Conservation (phyloP, 53 echinoderm and acorn worm species). For the Arbacia lixula region DNA sequence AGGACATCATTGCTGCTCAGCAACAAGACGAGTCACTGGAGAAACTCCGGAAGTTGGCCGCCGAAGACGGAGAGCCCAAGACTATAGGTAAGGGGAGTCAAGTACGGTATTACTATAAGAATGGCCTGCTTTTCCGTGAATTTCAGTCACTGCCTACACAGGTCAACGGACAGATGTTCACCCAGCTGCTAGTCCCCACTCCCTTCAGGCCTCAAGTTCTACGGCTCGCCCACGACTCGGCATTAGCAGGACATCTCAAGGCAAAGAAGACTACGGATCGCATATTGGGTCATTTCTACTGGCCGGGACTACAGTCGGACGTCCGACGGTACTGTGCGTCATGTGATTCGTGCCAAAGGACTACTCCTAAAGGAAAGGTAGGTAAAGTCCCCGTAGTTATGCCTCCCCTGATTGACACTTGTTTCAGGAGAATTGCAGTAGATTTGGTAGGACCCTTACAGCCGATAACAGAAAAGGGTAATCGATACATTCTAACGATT, state of each 20-base stretch:
- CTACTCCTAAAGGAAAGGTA: conserved; percentile 55
- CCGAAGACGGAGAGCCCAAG: not conserved
- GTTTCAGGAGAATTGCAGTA: conserved; percentile 29
- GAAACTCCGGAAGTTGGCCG: conserved; percentile 6
- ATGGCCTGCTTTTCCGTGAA: conserved; percentile 9
- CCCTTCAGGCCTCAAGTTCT: conserved; percentile 25
- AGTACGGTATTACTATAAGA: not conserved
- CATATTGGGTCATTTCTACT: conserved; percentile 46
- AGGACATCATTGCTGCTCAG: conserved; percentile 27
- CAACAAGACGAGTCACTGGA: not conserved
- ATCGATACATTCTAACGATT: conserved; percentile 43
- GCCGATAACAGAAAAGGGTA: conserved; percentile 23
- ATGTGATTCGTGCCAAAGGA: conserved; percentile 58
- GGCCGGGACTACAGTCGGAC: conserved; percentile 56
- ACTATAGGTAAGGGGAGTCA: not conserved
- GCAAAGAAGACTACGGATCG: conserved; percentile 51
- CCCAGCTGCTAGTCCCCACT: conserved; percentile 55
- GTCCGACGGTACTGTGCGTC: conserved; percentile 52
- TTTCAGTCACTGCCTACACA: conserved; percentile 8
- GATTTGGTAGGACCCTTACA: conserved; percentile 42
- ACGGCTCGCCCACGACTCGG: conserved; percentile 56
- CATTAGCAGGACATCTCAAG: conserved; percentile 53
- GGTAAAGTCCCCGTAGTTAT: conserved; percentile 38
- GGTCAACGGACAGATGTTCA: not conserved
- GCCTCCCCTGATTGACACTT: conserved; percentile 50